Evolutionary conservation across 2,113 vertebrate species (phyloP).

Genomic region (Ariopsis seemanni): DNA sequence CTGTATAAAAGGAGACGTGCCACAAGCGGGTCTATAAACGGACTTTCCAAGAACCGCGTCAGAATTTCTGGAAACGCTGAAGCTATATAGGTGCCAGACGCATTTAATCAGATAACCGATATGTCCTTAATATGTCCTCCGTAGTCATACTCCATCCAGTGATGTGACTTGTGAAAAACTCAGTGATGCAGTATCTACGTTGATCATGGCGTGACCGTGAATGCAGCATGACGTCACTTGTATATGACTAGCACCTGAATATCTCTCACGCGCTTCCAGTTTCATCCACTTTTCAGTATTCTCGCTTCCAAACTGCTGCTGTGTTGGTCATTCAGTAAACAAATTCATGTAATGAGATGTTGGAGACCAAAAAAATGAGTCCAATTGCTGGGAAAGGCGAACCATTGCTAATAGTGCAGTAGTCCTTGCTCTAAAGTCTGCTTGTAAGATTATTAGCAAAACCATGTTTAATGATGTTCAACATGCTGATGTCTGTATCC

Average conservation of each 20-base stretch:
- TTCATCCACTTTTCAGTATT: neutral
- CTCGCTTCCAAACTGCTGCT: neutral
- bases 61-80: neutral
- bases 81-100: neutral
- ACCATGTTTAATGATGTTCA: neutral
- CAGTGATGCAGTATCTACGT: neutral
- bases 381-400: neutral
- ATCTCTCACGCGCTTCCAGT: neutral
- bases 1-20: neutral
- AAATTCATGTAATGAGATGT: neutral
- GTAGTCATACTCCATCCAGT: too few relatives aligned
- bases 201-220: neutral
- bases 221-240: neutral
- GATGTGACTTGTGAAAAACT: neutral
- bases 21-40: constrained; percentile 9
- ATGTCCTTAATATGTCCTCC: neutral
- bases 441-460: neutral
- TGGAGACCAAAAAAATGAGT: neutral
- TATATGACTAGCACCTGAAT: neutral
- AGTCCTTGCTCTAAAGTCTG: neutral
- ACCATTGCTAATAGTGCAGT: neutral
- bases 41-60: neutral
- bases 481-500: neutral
- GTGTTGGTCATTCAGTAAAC: neutral
- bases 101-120: neutral